Conservation (phyloP, 2,888 invertebrate species). For the Cosmia trapezina region DNA sequence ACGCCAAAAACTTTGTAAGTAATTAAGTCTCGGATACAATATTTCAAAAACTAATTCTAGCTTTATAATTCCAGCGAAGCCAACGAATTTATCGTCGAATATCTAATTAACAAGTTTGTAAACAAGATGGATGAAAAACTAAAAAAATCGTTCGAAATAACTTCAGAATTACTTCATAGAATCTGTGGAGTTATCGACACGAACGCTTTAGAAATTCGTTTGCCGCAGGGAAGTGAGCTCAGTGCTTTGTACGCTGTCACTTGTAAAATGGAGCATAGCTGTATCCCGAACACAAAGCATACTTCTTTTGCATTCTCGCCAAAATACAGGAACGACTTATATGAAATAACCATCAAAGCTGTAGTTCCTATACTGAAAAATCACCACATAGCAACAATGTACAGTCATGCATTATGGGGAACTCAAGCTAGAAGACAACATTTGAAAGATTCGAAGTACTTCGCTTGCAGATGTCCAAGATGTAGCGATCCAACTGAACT, state of each 20-base stretch:
- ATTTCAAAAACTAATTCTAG: slow-evolving; percentile 42
- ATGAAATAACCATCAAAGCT: slow-evolving; percentile 92
- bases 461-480: slow-evolving; percentile 93
- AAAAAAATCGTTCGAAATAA: slow-evolving; percentile 86
- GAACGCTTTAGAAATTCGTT: slow-evolving; percentile 94
- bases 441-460: slow-evolving; percentile 94
- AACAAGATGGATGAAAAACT: slow-evolving; percentile 85
- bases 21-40: slow-evolving; percentile 36
- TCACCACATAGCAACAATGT: slow-evolving; percentile 95
- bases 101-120: slow-evolving; percentile 92
- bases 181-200: slow-evolving; percentile 96
- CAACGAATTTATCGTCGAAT: slow-evolving; percentile 92
- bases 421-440: slow-evolving; percentile 95
- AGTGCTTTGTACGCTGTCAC: slow-evolving; percentile 94
- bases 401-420: slow-evolving; percentile 97
- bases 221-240: slow-evolving; percentile 92
- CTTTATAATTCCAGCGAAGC: slow-evolving; percentile 90
- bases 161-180: slow-evolving; percentile 91
- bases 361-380: slow-evolving; percentile 92
- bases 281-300: slow-evolving; percentile 94
- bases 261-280: slow-evolving; percentile 95
- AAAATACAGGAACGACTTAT: slow-evolving; percentile 89
- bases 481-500: slow-evolving; percentile 95
- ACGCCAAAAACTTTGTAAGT: slow-evolving; percentile 33
- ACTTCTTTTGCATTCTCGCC: slow-evolving; percentile 90